Evolutionary conservation across 2,113 vertebrate genomes (phyloP).

Genomic region (Antechinus stuartii): DNA sequence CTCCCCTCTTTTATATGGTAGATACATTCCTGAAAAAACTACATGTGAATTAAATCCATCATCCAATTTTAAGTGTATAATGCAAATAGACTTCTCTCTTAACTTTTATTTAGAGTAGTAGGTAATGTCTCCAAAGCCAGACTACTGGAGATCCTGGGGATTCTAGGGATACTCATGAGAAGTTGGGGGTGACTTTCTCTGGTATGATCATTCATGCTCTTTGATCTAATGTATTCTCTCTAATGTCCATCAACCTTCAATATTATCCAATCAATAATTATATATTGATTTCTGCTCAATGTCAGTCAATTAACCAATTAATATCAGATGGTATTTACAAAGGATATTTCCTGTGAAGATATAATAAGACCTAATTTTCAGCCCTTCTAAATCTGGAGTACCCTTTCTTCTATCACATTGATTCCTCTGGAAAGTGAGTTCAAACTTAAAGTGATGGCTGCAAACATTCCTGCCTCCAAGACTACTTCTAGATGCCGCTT

Average conservation of each 20-base stretch:
- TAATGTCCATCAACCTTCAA: not conserved
- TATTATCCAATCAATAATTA: not conserved
- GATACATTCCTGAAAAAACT: not conserved
- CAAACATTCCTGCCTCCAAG: not conserved
- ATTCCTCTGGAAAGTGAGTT: not conserved
- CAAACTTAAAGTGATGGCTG: not conserved
- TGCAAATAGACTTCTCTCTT: not conserved
- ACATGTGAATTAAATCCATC: not conserved
- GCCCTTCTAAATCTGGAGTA: not conserved
- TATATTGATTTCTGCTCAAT: not conserved
- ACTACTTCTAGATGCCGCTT: not conserved
- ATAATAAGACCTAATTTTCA: not conserved
- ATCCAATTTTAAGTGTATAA: not conserved
- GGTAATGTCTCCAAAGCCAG: not conserved
- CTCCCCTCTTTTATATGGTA: not conserved
- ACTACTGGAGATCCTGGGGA: not conserved
- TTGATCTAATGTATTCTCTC: no score
- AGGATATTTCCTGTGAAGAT: not conserved
- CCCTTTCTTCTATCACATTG: not conserved
- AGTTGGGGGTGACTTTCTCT: not conserved
- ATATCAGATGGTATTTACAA: not conserved
- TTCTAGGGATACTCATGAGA: not conserved
- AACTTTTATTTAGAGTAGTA: not conserved
- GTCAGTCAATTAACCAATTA: not conserved
- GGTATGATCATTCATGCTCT: not conserved